Conservation (phyloP, 1,140 invertebrate species). For the Druon quercuslanigerum region DNA sequence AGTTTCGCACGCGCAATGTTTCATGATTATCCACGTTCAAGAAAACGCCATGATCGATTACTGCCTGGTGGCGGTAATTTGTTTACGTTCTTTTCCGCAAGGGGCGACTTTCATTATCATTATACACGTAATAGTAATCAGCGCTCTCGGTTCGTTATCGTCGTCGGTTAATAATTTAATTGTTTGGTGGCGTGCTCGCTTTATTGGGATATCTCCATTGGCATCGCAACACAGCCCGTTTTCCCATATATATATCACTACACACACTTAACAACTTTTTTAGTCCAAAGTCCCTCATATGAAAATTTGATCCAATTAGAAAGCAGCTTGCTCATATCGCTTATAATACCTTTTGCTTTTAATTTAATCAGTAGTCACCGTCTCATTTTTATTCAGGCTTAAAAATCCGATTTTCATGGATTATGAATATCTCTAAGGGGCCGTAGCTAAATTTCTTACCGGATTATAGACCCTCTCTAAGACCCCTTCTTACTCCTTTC, state of each 20-base stretch:
- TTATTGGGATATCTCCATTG: slow-evolving; percentile 71
- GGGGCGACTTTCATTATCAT: slow-evolving; percentile 61
- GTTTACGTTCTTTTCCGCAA: slow-evolving; percentile 32
- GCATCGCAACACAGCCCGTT: slow-evolving; percentile 55
- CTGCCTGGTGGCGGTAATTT: slow-evolving; percentile 36
- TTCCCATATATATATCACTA: not conserved
- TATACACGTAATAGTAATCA: slow-evolving; percentile 65
- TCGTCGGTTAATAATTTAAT: slow-evolving; percentile 74
- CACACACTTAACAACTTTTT: not conserved
- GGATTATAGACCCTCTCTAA: too few species aligned
- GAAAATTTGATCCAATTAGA: slow-evolving; percentile 1
- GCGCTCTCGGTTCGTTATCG: slow-evolving; percentile 69
- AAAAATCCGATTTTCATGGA: too few species aligned
- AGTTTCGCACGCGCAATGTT: slow-evolving; percentile 22
- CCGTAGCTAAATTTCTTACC: too few species aligned
- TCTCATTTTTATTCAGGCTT: too few species aligned
- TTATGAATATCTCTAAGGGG: too few species aligned
- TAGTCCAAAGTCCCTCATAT: not conserved
- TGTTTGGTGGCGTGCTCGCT: slow-evolving; percentile 71
- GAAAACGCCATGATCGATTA: slow-evolving; percentile 41
- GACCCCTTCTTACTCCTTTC: too few species aligned
- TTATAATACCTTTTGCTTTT: not conserved
- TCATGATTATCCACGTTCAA: slow-evolving; percentile 8
- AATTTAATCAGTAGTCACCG: not conserved
- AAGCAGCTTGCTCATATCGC: slow-evolving; percentile 1